Percentiles rank a stretch among this genome's conserved stretches.
Evolutionary conservation across 1,140 invertebrate genomes (phyloP).

Genomic region (Atta texana): DNA sequence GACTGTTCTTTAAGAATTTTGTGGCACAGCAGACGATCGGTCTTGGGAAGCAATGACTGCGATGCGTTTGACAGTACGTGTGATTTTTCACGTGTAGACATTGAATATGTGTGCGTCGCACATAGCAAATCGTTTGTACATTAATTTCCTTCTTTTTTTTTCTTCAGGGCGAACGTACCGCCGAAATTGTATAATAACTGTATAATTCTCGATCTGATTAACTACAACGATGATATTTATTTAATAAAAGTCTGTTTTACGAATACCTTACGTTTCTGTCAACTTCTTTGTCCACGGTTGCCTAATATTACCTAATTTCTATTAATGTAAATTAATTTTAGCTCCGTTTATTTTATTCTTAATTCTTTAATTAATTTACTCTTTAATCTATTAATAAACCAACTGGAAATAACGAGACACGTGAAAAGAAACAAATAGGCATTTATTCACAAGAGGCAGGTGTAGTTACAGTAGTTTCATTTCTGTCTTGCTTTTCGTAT

Average conservation of each 20-base stretch:
- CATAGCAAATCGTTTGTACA: constrained; percentile 38
- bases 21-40: constrained; percentile 28
- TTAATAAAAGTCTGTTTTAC: constrained; percentile 76
- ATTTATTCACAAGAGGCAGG: constrained; percentile 86
- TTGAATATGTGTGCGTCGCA: not conserved
- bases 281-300: not conserved
- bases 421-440: constrained; percentile 85
- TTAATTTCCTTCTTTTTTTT: not conserved
- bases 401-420: constrained; percentile 58
- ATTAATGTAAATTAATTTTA: too few relatives aligned
- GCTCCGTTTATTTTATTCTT: too few relatives aligned
- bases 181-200: constrained; percentile 66
- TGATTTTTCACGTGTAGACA: constrained; percentile 6
- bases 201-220: constrained; percentile 66
- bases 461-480: constrained; percentile 84
- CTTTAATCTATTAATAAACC: too few relatives aligned
- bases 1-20: constrained; percentile 42
- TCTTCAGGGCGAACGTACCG: not conserved
- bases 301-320: too few relatives aligned
- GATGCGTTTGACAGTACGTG: constrained; percentile 7
- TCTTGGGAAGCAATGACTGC: constrained; percentile 42
- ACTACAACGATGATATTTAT: constrained; percentile 70
- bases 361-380: too few relatives aligned
- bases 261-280: not conserved
- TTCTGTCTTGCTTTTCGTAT: constrained; percentile 78